Conservation (phyloP, 2,797 vertebrate genomes). For the Echeneis naucrates region DNA sequence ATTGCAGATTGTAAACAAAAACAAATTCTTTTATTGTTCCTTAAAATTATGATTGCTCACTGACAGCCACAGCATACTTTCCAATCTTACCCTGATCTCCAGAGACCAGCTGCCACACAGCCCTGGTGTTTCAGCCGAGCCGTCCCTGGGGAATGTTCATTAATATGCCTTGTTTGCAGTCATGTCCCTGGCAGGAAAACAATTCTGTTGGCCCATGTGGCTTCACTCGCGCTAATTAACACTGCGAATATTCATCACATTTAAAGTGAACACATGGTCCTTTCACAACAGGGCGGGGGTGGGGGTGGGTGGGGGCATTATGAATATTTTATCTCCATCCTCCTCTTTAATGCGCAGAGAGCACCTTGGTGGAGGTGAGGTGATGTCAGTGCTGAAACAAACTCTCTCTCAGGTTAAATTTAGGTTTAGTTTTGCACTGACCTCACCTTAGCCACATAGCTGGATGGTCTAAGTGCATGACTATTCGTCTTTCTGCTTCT, state of each 20-base stretch:
- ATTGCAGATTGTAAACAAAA: constrained; percentile 9
- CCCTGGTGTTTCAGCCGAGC: constrained; percentile 35
- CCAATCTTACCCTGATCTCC: constrained; percentile 36
- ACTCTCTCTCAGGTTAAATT: constrained; percentile 40
- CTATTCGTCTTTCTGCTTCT: constrained; percentile 12
- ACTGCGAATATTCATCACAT: constrained; percentile 76
- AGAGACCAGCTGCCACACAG: constrained; percentile 28
- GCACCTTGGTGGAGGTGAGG: constrained; percentile 73
- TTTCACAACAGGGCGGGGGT: constrained; percentile 55
- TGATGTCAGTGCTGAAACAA: constrained; percentile 50
- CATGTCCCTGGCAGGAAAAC: constrained; percentile 70
- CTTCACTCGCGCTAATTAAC: constrained; percentile 78
- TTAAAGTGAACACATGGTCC: constrained; percentile 77
- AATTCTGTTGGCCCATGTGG: constrained; percentile 71
- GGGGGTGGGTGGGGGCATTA: constrained; percentile 35
- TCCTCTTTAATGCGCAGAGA: constrained; percentile 37
- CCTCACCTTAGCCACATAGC: constrained; percentile 9
- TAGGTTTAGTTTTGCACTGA: constrained; percentile 14
- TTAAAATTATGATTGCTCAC: background rate
- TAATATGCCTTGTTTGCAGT: constrained; percentile 74
- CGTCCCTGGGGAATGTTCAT: constrained; percentile 59
- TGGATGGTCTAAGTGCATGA: constrained; percentile 1
- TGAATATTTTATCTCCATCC: constrained; percentile 67
- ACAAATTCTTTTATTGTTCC: background rate
- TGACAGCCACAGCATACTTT: constrained; percentile 31